These are phyloP conservation scores for Tiliqua scincoides DNA, from an alignment of 2,113 vertebrate genomes.

Conservation along the genomic window DNA sequence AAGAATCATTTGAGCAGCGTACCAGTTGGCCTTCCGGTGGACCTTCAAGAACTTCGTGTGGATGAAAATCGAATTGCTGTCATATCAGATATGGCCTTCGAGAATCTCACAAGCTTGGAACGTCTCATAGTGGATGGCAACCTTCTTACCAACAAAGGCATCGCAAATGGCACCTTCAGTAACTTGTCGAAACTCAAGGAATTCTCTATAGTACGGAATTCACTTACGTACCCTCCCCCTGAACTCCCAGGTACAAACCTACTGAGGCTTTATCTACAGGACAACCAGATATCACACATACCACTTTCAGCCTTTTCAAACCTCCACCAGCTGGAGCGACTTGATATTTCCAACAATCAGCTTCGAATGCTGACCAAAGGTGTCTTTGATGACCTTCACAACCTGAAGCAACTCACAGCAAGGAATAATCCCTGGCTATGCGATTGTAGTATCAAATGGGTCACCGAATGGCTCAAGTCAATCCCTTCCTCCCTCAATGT, in stretches of 20 bases:
- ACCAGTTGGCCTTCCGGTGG: slow-evolving; percentile 91
- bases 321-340: slow-evolving; percentile 88
- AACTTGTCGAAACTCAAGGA: slow-evolving; percentile 91
- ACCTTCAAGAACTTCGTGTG: slow-evolving; percentile 91
- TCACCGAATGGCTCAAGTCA: slow-evolving; percentile 94
- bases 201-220: slow-evolving; percentile 93
- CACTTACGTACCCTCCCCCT: slow-evolving; percentile 88
- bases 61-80: slow-evolving; percentile 95
- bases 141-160: slow-evolving; percentile 92
- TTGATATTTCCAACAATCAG: slow-evolving; percentile 95
- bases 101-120: slow-evolving; percentile 92
- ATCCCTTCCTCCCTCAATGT: slow-evolving; percentile 89
- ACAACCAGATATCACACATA: slow-evolving; percentile 96
- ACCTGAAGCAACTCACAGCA: slow-evolving; percentile 89
- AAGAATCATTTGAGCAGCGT: slow-evolving; percentile 98
- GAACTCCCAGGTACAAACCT: slow-evolving; percentile 89
- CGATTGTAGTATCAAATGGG: slow-evolving; percentile 96
- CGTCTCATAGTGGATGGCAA: slow-evolving; percentile 95
- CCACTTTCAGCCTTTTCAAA: slow-evolving; percentile 88
- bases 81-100: slow-evolving; percentile 93
- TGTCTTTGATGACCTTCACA: slow-evolving; percentile 90
- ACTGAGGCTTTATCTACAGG: slow-evolving; percentile 90
- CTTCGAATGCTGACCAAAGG: slow-evolving; percentile 89
- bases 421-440: slow-evolving; percentile 96
- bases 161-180: slow-evolving; percentile 92